Evolutionary conservation across 2,113 vertebrate species (phyloP), one percentile per base, ranked within the genome.

Genomic region (Pseudopipra pipra): DNA sequence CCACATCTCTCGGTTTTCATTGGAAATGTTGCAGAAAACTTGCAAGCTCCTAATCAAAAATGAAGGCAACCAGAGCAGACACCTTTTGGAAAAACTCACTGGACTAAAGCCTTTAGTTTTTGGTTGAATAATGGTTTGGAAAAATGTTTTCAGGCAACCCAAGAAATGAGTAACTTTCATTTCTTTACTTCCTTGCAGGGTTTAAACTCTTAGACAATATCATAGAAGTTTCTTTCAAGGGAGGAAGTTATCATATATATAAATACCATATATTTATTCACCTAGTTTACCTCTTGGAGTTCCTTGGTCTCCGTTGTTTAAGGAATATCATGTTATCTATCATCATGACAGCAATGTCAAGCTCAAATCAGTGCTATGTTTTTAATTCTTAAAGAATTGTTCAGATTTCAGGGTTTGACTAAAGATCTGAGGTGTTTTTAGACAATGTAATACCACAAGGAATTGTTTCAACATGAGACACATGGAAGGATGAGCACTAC

Each of bases 261-360:
- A 22, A 43, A 21, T 63, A 22, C 13, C 14, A 22, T 43, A 21
- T 27, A 88, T 90, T 85, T 52, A 76, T n/a, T 55, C 1, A 28
- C 9, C 14, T 7, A 13, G 5, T 22, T 87, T 16, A 30, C 30
- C 17, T n/a, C 19, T 22, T 55, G 35, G 4, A 19, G 52, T 23
- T 55, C 18, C 9, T 66, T 51, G 9, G 7, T n/a, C 33, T 2
- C 33, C 2, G 0, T 41, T 80, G 7, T 74, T 86, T 35, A 15
- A 55, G 25, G 6, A 21, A 31, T 20, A 25, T 3, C 1, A 4
- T 10, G 5, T 51, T 31, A 52, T 55, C 24, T 0, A 0, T 27
- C 23, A 17, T 7, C 8, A 14, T 6, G 5, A 18, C 15, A 33
- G 6, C 9, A 41, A 9, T 16, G 13, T 7, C 49, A 80, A 70